Percentiles rank a stretch among this genome's conserved stretches.
Conservation (phyloP, 2,888 invertebrate species). For the Serripes groenlandicus region DNA sequence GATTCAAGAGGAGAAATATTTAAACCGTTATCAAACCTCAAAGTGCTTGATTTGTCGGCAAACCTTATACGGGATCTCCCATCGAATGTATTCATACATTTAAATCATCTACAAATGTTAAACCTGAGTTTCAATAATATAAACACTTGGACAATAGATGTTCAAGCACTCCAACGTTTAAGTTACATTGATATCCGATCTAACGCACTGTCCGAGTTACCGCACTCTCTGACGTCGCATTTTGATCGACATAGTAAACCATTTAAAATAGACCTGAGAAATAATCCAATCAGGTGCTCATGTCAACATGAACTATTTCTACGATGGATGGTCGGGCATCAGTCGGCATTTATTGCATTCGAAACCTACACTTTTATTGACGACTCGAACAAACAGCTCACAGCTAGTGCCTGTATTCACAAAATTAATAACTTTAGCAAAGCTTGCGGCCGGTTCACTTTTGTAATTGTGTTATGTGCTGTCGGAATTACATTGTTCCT, state of each 20-base stretch:
- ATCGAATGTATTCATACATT: background rate
- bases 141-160: slow-evolving; percentile 2
- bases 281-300: slow-evolving; percentile 25
- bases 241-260: no score
- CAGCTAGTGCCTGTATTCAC: background rate
- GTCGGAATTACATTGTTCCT: slow-evolving; percentile 15
- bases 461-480: background rate
- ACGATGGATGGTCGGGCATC: slow-evolving; percentile 34
- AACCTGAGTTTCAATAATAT: slow-evolving; percentile 45
- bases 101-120: slow-evolving; percentile 10
- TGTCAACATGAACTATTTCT: slow-evolving; percentile 35
- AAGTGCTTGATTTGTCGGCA: slow-evolving; percentile 30
- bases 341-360: slow-evolving; percentile 1
- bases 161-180: slow-evolving; percentile 10
- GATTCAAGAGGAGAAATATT: slow-evolving; percentile 20
- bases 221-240: background rate
- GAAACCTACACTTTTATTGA: slow-evolving; percentile 25
- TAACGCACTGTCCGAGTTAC: slow-evolving; percentile 33
- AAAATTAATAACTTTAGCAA: background rate
- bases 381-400: background rate
- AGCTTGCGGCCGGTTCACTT: slow-evolving; percentile 1
- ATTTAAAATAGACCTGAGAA: slow-evolving; percentile 38
- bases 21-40: slow-evolving; percentile 19
- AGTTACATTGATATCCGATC: slow-evolving; percentile 21
- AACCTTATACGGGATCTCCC: slow-evolving; percentile 30